phyloP scores from a whole-genome alignment of 2,797 vertebrate species.

The Champsocephalus gunnari region DNA sequence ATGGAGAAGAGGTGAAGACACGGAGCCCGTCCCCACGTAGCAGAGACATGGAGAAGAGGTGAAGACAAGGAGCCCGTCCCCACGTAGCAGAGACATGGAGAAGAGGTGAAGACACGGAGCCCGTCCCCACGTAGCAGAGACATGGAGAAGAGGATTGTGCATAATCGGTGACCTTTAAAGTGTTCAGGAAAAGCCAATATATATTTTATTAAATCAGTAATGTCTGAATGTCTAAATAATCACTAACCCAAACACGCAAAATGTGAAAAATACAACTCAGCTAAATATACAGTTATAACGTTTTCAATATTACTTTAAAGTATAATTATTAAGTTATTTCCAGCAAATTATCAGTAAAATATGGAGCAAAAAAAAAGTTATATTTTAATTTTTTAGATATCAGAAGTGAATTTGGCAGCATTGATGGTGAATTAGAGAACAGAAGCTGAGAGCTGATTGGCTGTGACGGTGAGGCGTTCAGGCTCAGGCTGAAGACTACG shows the following conservation, averaged over 20 bases:
- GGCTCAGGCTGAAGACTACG: background rate
- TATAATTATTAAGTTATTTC: background rate
- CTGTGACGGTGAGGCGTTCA: constrained; percentile 1
- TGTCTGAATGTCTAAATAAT: background rate
- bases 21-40: too few relatives aligned
- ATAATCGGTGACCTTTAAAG: too few relatives aligned
- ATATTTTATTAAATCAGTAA: too few relatives aligned
- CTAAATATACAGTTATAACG: background rate
- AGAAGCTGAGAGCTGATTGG: background rate
- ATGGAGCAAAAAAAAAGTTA: background rate
- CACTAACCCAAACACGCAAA: background rate
- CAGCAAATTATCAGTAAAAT: background rate
- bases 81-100: too few relatives aligned
- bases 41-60: too few relatives aligned
- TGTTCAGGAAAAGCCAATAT: too few relatives aligned
- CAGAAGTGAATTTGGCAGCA: background rate
- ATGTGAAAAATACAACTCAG: background rate
- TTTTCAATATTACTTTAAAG: background rate
- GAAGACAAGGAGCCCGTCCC: too few relatives aligned
- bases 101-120: too few relatives aligned
- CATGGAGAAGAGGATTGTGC: too few relatives aligned
- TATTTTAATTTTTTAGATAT: too few relatives aligned
- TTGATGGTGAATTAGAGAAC: background rate
- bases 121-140: too few relatives aligned
- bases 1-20: too few relatives aligned